Percentiles rank a stretch among this genome's conserved stretches.
phyloP scores from a whole-genome alignment of 2,888 invertebrate genomes.

The Hermodice carunculata region DNA sequence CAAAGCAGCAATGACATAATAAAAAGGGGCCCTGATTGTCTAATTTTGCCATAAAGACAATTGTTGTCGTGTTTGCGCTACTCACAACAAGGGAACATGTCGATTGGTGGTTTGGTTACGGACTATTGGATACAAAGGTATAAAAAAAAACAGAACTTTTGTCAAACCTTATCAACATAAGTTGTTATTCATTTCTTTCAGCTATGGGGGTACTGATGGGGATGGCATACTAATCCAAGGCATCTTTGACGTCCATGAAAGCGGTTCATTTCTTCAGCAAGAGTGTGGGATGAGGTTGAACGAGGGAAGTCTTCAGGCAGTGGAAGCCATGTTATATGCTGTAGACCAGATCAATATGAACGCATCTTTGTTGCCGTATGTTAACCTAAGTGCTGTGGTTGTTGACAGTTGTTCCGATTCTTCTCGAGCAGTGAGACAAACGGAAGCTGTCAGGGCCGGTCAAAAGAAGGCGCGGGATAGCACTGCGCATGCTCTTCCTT shows the following conservation, averaged over 20 bases:
- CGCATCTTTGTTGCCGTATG: slow-evolving; percentile 27
- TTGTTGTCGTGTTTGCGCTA: too few relatives aligned
- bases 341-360: slow-evolving; percentile 22
- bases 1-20: too few relatives aligned
- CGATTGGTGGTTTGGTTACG: background rate
- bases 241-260: slow-evolving; percentile 22
- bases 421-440: slow-evolving; percentile 25
- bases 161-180: background rate
- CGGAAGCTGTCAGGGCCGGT: background rate
- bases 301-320: background rate
- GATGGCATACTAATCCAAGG: slow-evolving; percentile 13
- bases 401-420: slow-evolving; percentile 62
- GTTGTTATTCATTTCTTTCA: slow-evolving; percentile 2
- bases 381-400: slow-evolving; percentile 55
- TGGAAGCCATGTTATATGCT: slow-evolving; percentile 31
- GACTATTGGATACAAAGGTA: background rate
- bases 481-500: background rate
- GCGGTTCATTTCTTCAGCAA: background rate
- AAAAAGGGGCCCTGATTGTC: too few relatives aligned
- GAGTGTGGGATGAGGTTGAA: slow-evolving; percentile 5
- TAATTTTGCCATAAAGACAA: too few relatives aligned
- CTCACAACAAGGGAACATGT: background rate
- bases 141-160: background rate
- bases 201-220: slow-evolving; percentile 9
- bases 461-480: background rate